Base-by-base conservation (phyloP, 2,888 invertebrate species). In the Stegophylla sp. region DNA sequence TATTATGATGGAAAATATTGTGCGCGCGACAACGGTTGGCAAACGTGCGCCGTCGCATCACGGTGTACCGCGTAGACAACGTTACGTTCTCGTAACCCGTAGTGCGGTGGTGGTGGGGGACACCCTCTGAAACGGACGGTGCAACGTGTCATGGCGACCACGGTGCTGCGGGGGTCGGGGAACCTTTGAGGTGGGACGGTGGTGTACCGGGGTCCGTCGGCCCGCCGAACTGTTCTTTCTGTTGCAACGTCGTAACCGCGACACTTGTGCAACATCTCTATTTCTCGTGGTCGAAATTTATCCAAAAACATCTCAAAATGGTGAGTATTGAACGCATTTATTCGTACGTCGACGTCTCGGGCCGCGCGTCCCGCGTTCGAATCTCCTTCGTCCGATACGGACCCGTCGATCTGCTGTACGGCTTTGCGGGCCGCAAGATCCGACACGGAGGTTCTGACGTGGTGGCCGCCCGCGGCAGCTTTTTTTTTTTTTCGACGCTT, bases 281-380 rank as follows among this genome's bases (percentile, higher is more conserved):
- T 10, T 69, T 59, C 28, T 59, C 20, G 15, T n/a, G 48, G 69
- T 3, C 59, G 17, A 48, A 79, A 23, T 79, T 79, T 34, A 79
- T 79, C 79, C 79, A 26, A 79, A 79, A 79, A 79, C 79, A 79
- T 79, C 79, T 48, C 67, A 79, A 79, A 71, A 79, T 79, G 79
- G 79, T 79, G 23, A 79, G 79, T 79, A 71, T 23, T n/a, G 0
- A 34, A 5, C 5, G 45, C 20, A 20, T 67, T 67, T 77, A 20
- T 67, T 20, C 1, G 3, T 1, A 3, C 34, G 13, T 2, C 5
- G 10, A 1, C 45, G 34, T 28, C 13, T 3, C 59, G 28, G 15
- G 1, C 20, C 2, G 15, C 2, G 0, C 20, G 20, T 10, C 20
- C 1, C 2, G 45, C 56, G 28, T 67, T 17, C 45, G 20, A 34